Percentiles rank a stretch among this genome's conserved stretches.
Evolutionary conservation across 2,888 invertebrate species (phyloP).

Genomic region (Apamea sordens): DNA sequence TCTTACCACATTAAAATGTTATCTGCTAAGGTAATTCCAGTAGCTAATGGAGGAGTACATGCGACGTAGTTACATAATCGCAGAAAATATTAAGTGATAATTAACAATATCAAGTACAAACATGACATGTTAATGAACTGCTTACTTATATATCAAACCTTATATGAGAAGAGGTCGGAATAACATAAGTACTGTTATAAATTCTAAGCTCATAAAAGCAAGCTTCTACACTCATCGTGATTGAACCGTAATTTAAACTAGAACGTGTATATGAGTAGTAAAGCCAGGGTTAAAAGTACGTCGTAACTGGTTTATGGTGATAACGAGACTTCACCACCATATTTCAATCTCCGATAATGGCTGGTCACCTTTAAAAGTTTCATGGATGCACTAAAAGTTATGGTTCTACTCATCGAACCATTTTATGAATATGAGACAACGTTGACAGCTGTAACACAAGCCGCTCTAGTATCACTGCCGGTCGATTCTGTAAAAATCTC

Average conservation of each 20-base stretch:
- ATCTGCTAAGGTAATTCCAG: conserved; percentile 11
- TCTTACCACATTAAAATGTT: conserved; percentile 4
- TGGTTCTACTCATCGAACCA: neutral
- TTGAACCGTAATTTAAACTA: conserved; percentile 65
- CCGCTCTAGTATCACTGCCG: neutral
- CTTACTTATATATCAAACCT: conserved; percentile 33
- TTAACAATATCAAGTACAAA: conserved; percentile 24
- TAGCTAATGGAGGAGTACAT: conserved; percentile 14
- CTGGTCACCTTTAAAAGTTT: conserved; percentile 74
- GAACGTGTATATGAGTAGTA: conserved; percentile 62
- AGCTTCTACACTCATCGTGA: conserved; percentile 48
- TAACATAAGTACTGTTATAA: conserved; percentile 38
- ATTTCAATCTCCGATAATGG: conserved; percentile 69
- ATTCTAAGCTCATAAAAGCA: conserved; percentile 49
- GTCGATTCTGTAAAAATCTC: too few relatives aligned
- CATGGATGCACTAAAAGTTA: conserved; percentile 61
- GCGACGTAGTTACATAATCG: conserved; percentile 2
- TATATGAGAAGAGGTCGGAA: conserved; percentile 13
- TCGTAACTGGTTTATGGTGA: conserved; percentile 81
- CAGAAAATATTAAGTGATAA: conserved; percentile 11
- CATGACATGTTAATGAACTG: conserved; percentile 9
- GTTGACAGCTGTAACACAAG: neutral
- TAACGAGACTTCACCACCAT: conserved; percentile 69
- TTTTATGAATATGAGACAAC: conserved; percentile 15
- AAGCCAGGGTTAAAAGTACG: conserved; percentile 65